Base-by-base conservation (phyloP, 2,888 invertebrate species). In the Busseola fusca region DNA sequence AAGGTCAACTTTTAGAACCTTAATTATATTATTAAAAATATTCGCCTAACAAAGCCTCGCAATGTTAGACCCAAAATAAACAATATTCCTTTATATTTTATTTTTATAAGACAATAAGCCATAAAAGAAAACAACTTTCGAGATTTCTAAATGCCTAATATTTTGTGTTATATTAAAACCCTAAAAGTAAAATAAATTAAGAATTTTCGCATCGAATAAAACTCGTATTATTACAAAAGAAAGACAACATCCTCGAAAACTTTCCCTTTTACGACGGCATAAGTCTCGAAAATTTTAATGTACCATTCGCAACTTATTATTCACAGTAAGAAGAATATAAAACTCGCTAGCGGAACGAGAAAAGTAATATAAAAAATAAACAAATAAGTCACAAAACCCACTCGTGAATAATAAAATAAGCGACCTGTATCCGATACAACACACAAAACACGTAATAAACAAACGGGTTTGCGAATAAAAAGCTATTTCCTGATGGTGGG, bases 391-490 rank as follows among this genome's bases (percentile, higher is more conserved):
- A 83, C 80, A 84, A 84, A 84, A 84, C 78, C 81, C 78, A 84
- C 82, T 83, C 82, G 79, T 88, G 88, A 88, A 88, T 88, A 88
- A 87, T 87, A 87, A 87, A 88, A 87, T 83, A 86, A 85, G 84
- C 84, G 87, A 83, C 82, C 81, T 84, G 84, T 87, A 83, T 83
- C 81, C 76, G 78, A 86, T 85, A 86, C 84, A 83, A 81, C 84
- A 84, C 85, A 84, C 81, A 85, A 85, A 85, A 85, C 88, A 88
- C 88, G 88, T 89, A 90, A 91, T 90, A 91, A 91, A 92, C 90
- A 89, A 91, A 89, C 88, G 87, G 85, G 84, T 86, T 88, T 86
- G 87, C 88, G 89, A 92, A 93, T 93, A 93, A 93, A 93, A 93
- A 90, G 91, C 90, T 89, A 91, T 91, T 91, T 90, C 89, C 89